Conservation (phyloP, 1,140 invertebrate species). For the Schlechtendalia chinensis region DNA sequence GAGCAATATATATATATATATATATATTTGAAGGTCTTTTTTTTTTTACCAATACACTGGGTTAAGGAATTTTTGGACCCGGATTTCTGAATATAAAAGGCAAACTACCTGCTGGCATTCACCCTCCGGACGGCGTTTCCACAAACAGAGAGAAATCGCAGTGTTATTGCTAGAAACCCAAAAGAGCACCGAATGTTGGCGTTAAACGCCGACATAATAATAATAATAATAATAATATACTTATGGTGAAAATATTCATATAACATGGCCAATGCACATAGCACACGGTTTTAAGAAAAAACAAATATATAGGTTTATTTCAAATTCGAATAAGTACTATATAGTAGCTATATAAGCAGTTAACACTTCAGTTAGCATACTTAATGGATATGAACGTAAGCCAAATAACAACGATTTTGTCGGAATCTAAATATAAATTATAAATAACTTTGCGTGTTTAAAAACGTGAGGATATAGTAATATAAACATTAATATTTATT, state of each 20-base stretch:
- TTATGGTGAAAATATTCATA: constrained; percentile 6
- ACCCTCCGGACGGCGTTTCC: neutral
- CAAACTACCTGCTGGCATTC: constrained; percentile 16
- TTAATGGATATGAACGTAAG: neutral
- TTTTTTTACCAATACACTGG: neutral
- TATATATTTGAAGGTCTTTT: neutral
- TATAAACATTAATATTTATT: neutral
- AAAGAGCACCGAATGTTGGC: neutral
- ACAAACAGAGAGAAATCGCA: constrained; percentile 22
- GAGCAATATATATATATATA: constrained; percentile 35
- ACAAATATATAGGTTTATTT: constrained; percentile 8
- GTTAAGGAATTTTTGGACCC: constrained; percentile 28
- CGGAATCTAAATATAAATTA: constrained; percentile 17
- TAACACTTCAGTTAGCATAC: neutral
- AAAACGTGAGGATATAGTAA: neutral
- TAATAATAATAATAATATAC: neutral
- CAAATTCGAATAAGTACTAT: neutral
- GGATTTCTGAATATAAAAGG: constrained; percentile 12
- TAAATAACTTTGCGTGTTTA: neutral
- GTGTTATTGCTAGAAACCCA: neutral
- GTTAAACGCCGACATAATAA: neutral
- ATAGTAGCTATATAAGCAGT: neutral
- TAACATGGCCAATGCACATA: no score
- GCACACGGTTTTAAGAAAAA: neutral
- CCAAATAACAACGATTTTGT: constrained; percentile 4